Evolutionary conservation across 2,113 vertebrate genomes (phyloP).

Genomic region (Neogobius melanostomus): DNA sequence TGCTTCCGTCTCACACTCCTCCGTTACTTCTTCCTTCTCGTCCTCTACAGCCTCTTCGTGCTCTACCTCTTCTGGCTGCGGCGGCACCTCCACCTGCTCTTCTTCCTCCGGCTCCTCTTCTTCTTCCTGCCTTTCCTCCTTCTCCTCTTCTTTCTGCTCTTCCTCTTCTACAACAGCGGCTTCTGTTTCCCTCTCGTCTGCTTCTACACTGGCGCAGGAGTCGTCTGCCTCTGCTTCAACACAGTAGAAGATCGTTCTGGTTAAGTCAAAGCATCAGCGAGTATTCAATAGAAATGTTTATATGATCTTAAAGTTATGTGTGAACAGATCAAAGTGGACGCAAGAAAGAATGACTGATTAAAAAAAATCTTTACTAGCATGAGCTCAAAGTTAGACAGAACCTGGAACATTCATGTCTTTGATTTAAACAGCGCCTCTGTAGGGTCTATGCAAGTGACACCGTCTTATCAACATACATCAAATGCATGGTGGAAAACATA

Average conservation of each 20-base stretch:
- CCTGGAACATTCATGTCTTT: not conserved
- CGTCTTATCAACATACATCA: constrained; percentile 1
- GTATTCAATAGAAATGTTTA: too few species aligned
- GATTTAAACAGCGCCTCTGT: constrained; percentile 40
- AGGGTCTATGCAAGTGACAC: constrained; percentile 4
- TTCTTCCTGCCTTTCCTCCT: constrained; percentile 1
- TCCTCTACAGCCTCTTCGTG: constrained; percentile 54
- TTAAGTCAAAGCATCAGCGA: not conserved
- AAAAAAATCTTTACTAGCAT: too few species aligned
- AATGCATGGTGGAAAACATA: constrained; percentile 38
- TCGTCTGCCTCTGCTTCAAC: constrained; percentile 58
- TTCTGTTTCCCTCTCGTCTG: constrained; percentile 49
- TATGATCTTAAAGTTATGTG: too few species aligned
- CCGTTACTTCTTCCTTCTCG: constrained; percentile 46
- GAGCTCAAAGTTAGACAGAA: constrained; percentile 11
- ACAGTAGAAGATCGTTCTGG: constrained; percentile 3
- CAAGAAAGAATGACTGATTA: too few species aligned
- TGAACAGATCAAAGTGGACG: not conserved
- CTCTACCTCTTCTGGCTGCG: constrained; percentile 61
- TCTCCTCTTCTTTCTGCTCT: constrained; percentile 32
- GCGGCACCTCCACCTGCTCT: constrained; percentile 65
- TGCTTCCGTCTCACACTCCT: constrained; percentile 40
- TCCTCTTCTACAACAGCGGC: constrained; percentile 32
- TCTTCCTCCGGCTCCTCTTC: constrained; percentile 40
- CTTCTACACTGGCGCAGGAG: constrained; percentile 42